phyloP scores from a whole-genome alignment of 2,888 invertebrate genomes.

The Drymonia ruficornis region DNA sequence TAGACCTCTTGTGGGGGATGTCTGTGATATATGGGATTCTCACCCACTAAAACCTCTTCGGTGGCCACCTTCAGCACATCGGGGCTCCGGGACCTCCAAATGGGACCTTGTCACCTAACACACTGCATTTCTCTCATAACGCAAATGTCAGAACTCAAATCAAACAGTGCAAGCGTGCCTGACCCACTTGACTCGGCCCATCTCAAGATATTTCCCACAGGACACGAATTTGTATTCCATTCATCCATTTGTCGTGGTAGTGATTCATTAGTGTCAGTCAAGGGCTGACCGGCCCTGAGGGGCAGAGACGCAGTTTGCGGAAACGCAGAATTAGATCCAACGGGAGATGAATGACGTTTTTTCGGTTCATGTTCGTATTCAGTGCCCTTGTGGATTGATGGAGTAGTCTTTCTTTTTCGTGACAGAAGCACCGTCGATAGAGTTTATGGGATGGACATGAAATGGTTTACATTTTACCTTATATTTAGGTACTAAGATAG shows the following conservation, averaged over 20 bases:
- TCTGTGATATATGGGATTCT: no score
- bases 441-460: no score
- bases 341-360: slow-evolving; percentile 27
- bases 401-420: neutral
- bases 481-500: no score
- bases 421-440: neutral
- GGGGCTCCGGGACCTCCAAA: no score
- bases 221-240: slow-evolving; percentile 42
- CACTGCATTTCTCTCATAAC: no score
- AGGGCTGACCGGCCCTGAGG: slow-evolving; percentile 32
- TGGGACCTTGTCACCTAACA: no score
- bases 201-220: slow-evolving; percentile 38
- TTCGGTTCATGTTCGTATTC: slow-evolving; percentile 20
- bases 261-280: slow-evolving; percentile 46
- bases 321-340: slow-evolving; percentile 20
- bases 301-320: slow-evolving; percentile 19
- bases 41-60: no score
- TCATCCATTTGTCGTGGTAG: slow-evolving; percentile 38
- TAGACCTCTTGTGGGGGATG: no score
- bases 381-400: neutral
- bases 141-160: no score
- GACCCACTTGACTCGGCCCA: neutral
- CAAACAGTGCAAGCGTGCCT: neutral
- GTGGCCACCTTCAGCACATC: no score
- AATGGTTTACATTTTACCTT: no score